phyloP scores from a whole-genome alignment of 2,888 invertebrate genomes.

The Drosophila affinis region DNA sequence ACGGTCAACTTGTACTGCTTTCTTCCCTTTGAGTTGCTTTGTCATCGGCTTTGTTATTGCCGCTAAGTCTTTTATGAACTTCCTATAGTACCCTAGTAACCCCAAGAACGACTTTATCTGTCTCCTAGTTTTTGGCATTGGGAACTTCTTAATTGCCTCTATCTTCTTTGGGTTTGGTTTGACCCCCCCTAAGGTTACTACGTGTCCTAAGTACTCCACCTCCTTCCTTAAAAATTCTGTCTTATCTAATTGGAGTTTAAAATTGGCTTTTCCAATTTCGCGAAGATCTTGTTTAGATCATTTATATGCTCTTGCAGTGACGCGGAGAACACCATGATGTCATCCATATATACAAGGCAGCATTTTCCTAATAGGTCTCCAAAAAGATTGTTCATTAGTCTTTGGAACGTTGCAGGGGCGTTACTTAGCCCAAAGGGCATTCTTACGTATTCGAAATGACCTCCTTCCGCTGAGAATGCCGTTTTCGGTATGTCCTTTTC shows the following conservation, averaged over 20 bases:
- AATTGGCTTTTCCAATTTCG: not conserved
- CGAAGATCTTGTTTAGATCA: not conserved
- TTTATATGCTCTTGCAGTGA: conserved; percentile 4
- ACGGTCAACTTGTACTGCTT: not conserved
- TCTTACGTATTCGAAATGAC: too few species aligned
- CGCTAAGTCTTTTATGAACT: conserved; percentile 2
- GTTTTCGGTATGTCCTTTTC: too few species aligned
- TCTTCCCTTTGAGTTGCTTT: conserved; percentile 12
- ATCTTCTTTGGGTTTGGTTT: conserved; percentile 5
- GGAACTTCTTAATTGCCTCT: conserved; percentile 1
- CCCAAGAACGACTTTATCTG: conserved; percentile 11
- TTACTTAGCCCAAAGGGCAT: too few species aligned
- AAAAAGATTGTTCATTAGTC: not conserved
- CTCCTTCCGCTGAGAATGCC: too few species aligned
- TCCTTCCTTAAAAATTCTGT: conserved; percentile 2
- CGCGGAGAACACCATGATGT: not conserved
- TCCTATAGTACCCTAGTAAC: not conserved
- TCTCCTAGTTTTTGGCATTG: not conserved
- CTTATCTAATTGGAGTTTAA: conserved; percentile 2
- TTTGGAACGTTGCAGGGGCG: too few species aligned
- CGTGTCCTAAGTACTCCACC: conserved; percentile 4
- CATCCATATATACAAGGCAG: not conserved
- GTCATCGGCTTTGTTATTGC: not conserved
- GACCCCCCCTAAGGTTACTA: not conserved
- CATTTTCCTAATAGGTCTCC: not conserved